phyloP scores from a whole-genome alignment of 2,888 invertebrate species.

The Drosophila silvestris region DNA sequence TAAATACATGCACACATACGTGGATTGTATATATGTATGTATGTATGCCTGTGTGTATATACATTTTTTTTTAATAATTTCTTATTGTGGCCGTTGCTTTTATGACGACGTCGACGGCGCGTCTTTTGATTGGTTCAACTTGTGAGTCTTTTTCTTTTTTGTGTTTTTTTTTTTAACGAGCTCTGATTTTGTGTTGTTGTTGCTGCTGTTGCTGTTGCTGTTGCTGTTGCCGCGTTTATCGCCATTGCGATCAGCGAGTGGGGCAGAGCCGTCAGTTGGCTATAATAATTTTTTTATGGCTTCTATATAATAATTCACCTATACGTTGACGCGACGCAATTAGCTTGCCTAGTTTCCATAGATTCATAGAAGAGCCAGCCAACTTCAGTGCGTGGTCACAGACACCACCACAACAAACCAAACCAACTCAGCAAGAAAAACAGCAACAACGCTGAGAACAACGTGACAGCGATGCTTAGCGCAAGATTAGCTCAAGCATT shows the following conservation, averaged over 20 bases:
- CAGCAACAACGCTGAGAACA: constrained; percentile 20
- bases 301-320: constrained; percentile 80
- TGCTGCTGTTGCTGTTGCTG: constrained; percentile 20
- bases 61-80: constrained; percentile 48
- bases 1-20: constrained; percentile 2
- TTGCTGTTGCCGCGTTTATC: constrained; percentile 58
- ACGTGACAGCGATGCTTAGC: constrained; percentile 82
- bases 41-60: constrained; percentile 5
- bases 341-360: constrained; percentile 69
- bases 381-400: constrained; percentile 51
- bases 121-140: constrained; percentile 76
- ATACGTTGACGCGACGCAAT: constrained; percentile 74
- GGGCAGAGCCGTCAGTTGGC: constrained; percentile 58
- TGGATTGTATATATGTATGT: constrained; percentile 10
- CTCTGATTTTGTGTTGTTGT: constrained; percentile 66
- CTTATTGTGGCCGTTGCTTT: constrained; percentile 57
- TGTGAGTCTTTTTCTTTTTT: constrained; percentile 40
- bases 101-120: constrained; percentile 66
- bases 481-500: constrained; percentile 71
- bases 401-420: constrained; percentile 10
- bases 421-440: background rate
- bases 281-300: constrained; percentile 67
- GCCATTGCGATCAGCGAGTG: constrained; percentile 61
- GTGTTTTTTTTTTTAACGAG: constrained; percentile 71
- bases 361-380: constrained; percentile 62